These are phyloP conservation scores for Pachydiplax longipennis DNA, from an alignment of 2,888 invertebrate species.

Conservation along the genomic window DNA sequence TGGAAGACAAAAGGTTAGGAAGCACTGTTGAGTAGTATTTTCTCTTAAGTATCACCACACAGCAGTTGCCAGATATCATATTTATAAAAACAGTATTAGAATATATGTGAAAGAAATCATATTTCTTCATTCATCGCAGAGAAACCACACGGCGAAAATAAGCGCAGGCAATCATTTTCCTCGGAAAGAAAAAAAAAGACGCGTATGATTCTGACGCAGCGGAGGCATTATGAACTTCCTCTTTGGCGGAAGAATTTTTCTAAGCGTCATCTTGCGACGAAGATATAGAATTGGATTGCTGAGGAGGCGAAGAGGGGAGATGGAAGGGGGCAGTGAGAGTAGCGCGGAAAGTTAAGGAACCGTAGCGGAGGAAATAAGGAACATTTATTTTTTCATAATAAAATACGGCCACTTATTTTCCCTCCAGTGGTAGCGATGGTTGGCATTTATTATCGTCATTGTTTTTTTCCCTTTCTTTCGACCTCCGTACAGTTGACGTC, in stretches of 20 bases:
- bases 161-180: background rate
- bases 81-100: too few relatives aligned
- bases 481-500: background rate
- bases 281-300: background rate
- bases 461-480: background rate
- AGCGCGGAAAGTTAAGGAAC: background rate
- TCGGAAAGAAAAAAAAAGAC: background rate
- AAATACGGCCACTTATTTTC: slow-evolving; percentile 25
- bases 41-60: too few relatives aligned
- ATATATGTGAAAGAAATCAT: too few relatives aligned
- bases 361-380: background rate
- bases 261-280: background rate
- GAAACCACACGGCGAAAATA: background rate
- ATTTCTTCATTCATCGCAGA: background rate
- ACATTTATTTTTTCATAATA: slow-evolving; percentile 31
- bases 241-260: background rate
- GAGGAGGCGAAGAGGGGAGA: background rate
- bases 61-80: too few relatives aligned
- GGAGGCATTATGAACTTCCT: background rate
- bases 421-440: slow-evolving; percentile 27
- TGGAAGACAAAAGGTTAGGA: too few relatives aligned
- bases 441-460: slow-evolving; percentile 28
- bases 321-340: background rate
- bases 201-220: background rate
- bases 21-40: too few relatives aligned